phyloP scores from a whole-genome alignment of 2,797 vertebrate species.

The Melanogrammus aeglefinus region DNA sequence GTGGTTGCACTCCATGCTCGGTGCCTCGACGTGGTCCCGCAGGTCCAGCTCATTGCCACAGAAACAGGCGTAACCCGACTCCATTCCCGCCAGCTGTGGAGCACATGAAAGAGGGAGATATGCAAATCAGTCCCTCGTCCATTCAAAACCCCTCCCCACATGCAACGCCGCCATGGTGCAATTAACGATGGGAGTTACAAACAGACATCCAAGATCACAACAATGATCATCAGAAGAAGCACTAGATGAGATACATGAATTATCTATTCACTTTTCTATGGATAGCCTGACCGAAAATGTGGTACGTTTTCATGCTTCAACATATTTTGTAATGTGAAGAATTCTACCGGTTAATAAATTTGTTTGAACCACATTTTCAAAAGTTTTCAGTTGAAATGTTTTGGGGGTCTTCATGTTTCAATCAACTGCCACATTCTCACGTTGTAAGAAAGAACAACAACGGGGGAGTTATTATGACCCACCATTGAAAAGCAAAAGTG shows the following conservation, averaged over 20 bases:
- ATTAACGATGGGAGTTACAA: background rate
- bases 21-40: constrained; percentile 82
- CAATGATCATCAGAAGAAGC: background rate
- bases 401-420: background rate
- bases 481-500: background rate
- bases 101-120: constrained; percentile 25
- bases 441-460: background rate
- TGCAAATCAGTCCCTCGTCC: constrained; percentile 34
- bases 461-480: background rate
- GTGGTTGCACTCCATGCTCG: constrained; percentile 91
- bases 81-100: constrained; percentile 91
- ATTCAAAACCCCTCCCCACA: constrained; percentile 33
- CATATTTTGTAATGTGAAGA: background rate
- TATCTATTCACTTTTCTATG: no score
- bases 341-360: background rate
- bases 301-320: background rate
- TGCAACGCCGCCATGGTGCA: background rate
- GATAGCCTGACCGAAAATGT: no score
- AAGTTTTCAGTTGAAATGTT: background rate
- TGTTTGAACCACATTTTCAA: background rate
- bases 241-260: background rate
- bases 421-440: background rate
- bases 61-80: constrained; percentile 96
- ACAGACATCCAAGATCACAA: background rate
- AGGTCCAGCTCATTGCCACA: constrained; percentile 92